Base-by-base conservation (phyloP, 2,888 invertebrate species). In the Xanthia icteritia region DNA sequence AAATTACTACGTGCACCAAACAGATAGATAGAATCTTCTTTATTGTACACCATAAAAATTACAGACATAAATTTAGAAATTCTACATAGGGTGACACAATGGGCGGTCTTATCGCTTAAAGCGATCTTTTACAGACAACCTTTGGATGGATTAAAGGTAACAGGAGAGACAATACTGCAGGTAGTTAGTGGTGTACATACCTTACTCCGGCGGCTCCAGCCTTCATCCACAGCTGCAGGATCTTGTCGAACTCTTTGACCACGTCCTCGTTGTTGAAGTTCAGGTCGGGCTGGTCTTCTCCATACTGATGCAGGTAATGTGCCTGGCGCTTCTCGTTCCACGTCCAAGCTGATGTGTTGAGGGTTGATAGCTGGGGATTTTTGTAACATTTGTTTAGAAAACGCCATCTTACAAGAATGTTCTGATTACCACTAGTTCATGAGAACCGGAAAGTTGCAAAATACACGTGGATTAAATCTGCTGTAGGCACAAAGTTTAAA, bases 121-220 rank as follows among this genome's bases (percentile, higher is more conserved):
- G n/a, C n/a, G n/a, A n/a, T n/a, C n/a, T n/a, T n/a, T n/a, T n/a
- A n/a, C n/a, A n/a, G n/a, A n/a, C n/a, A n/a, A n/a, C n/a, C n/a
- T n/a, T n/a, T n/a, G n/a, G n/a, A n/a, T n/a, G n/a, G n/a, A n/a
- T n/a, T n/a, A n/a, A n/a, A n/a, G n/a, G n/a, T n/a, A n/a, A n/a
- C n/a, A n/a, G n/a, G n/a, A n/a, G n/a, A n/a, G n/a, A n/a, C n/a
- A n/a, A n/a, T n/a, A n/a, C n/a, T n/a, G n/a, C n/a, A n/a, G n/a
- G n/a, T n/a, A n/a, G n/a, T n/a, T n/a, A n/a, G n/a, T n/a, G n/a
- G n/a, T n/a, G n/a, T n/a, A n/a, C 65, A 17, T 91, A 96, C 90
- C 99, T 97, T 90, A 99, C 97, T 6, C 99, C 99, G 84, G 97
- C 97, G 0, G 98, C 98, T 0, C 99, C 99, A 5, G 97, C 96